Conservation (phyloP, 1,140 invertebrate genomes). For the Carcinoscorpius rotundicauda region DNA sequence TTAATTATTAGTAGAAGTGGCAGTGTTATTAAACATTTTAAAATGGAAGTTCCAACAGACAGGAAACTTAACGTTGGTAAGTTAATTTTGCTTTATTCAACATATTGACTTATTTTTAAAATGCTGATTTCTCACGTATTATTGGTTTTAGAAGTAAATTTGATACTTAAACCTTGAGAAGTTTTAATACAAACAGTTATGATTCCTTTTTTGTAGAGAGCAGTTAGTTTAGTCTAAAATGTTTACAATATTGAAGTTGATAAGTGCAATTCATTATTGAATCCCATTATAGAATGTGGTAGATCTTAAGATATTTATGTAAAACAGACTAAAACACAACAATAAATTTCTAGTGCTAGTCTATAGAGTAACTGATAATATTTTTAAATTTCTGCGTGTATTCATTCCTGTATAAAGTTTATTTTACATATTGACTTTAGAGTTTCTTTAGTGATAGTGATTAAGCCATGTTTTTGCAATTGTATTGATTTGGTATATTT, state of each 20-base stretch:
- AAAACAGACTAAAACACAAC: no score
- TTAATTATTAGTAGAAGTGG: conserved; percentile 16
- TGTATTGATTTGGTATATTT: no score
- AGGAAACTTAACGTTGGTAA: conserved; percentile 15
- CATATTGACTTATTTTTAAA: neutral
- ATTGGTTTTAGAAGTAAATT: neutral
- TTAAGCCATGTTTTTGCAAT: no score
- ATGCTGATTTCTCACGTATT: neutral
- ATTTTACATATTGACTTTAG: neutral
- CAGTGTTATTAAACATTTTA: conserved; percentile 15
- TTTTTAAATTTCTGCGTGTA: no score
- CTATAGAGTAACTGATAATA: no score
- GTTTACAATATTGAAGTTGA: neutral
- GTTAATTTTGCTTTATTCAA: neutral
- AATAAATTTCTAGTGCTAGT: no score
- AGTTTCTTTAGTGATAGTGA: neutral
- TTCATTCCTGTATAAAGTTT: no score
- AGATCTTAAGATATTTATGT: no score
- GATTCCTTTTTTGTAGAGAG: neutral
- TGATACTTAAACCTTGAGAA: neutral
- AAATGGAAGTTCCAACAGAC: conserved; percentile 13
- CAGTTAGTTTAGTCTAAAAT: neutral
- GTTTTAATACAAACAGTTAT: neutral
- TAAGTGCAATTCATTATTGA: neutral
- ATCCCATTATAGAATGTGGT: no score